phyloP scores from a whole-genome alignment of 2,113 vertebrate species.

The Rhineura floridana region DNA sequence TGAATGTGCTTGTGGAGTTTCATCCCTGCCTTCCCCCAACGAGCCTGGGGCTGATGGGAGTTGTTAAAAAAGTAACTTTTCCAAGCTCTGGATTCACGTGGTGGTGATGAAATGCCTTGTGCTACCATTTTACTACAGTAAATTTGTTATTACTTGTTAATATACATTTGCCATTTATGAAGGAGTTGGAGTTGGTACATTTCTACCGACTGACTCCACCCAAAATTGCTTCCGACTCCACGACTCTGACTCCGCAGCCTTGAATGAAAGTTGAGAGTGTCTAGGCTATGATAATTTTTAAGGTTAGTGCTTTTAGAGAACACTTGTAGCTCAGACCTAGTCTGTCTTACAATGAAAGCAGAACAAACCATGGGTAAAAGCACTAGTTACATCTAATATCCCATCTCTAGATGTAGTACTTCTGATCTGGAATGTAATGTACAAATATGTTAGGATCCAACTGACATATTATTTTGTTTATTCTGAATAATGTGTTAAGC shows the following conservation, averaged over 20 bases:
- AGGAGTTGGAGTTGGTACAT: no score
- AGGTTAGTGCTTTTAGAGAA: not conserved
- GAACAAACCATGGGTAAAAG: not conserved
- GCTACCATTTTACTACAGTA: no score
- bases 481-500: slow-evolving; percentile 2
- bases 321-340: not conserved
- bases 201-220: no score
- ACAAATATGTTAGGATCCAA: not conserved
- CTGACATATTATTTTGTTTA: not conserved
- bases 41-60: no score
- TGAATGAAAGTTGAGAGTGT: not conserved
- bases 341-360: not conserved
- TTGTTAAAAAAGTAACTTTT: no score
- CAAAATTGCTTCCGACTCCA: no score
- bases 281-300: not conserved
- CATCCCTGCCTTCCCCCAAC: not conserved
- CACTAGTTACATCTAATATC: not conserved
- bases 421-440: not conserved
- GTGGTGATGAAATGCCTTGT: no score
- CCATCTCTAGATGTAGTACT: not conserved
- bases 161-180: no score
- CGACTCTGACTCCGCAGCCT: no score
- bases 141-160: no score
- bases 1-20: not conserved
- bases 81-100: no score